Conservation (phyloP, 2,888 invertebrate species). For the Pandemis heparana region DNA sequence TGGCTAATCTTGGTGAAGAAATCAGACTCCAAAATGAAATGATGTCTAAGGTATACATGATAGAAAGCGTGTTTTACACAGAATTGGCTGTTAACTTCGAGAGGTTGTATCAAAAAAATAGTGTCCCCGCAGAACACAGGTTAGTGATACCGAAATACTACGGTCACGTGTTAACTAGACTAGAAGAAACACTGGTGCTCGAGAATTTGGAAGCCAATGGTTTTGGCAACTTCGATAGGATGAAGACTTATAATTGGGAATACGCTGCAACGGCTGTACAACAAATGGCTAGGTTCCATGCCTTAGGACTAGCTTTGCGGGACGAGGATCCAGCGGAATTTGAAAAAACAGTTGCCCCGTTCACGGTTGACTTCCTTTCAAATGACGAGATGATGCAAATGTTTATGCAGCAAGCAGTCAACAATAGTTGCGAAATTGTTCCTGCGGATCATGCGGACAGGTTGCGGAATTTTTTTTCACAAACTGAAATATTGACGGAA, state of each 20-base stretch:
- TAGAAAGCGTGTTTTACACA: slow-evolving; percentile 28
- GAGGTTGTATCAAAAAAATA: slow-evolving; percentile 41
- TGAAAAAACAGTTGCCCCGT: not conserved
- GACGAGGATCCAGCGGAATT: slow-evolving; percentile 38
- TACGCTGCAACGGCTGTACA: slow-evolving; percentile 36
- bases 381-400: not conserved
- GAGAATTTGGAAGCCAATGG: slow-evolving; percentile 41
- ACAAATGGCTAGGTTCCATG: slow-evolving; percentile 45
- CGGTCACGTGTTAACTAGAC: slow-evolving; percentile 5
- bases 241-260: slow-evolving; percentile 40
- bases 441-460: slow-evolving; percentile 11
- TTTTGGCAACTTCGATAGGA: slow-evolving; percentile 38
- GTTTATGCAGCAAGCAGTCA: not conserved
- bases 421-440: not conserved
- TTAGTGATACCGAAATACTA: slow-evolving; percentile 38
- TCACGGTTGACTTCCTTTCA: not conserved
- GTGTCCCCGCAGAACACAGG: slow-evolving; percentile 39
- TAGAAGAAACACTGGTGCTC: slow-evolving; percentile 41
- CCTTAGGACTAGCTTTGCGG: slow-evolving; percentile 35
- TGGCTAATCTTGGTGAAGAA: slow-evolving; percentile 16
- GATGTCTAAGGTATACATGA: slow-evolving; percentile 7
- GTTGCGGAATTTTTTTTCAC: slow-evolving; percentile 21
- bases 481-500: not conserved
- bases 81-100: slow-evolving; percentile 23
- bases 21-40: slow-evolving; percentile 3